Conservation (phyloP, 2,888 invertebrate species). For the Cancer borealis region DNA sequence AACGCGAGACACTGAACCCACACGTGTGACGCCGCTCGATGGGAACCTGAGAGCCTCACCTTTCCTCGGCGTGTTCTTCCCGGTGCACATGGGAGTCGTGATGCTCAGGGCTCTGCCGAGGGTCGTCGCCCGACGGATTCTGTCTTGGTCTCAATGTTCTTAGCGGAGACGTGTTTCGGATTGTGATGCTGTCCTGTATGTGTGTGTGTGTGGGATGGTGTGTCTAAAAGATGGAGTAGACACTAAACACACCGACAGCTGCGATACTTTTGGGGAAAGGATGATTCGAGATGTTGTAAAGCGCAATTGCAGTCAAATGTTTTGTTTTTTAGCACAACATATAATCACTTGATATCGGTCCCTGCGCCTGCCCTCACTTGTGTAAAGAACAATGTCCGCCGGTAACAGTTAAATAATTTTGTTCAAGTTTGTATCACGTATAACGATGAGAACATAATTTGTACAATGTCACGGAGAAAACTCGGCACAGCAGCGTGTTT, state of each 20-base stretch:
- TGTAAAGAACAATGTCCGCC: not conserved
- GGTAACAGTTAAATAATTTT: not conserved
- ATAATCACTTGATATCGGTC: not conserved
- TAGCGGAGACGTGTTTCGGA: not conserved
- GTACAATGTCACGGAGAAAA: not conserved
- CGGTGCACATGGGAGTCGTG: not conserved
- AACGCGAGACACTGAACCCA: not conserved
- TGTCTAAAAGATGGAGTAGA: not conserved
- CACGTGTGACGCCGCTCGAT: constrained; percentile 31
- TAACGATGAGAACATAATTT: not conserved
- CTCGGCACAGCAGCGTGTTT: not conserved
- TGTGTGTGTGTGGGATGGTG: not conserved
- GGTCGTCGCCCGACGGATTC: not conserved
- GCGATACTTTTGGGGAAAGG: not conserved
- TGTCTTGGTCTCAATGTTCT: not conserved
- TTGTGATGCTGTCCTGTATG: not conserved
- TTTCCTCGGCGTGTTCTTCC: constrained; percentile 30
- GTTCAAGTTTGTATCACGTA: not conserved
- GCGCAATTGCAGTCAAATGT: not conserved
- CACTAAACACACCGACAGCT: not conserved
- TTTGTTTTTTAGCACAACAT: not conserved
- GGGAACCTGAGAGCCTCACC: not conserved
- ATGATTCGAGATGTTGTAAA: not conserved
- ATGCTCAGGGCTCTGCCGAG: not conserved
- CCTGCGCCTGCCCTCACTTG: not conserved